These are phyloP conservation scores for Rhagophthalmus giganteus DNA, from an alignment of 2,888 invertebrate species.

Conservation along the genomic window DNA sequence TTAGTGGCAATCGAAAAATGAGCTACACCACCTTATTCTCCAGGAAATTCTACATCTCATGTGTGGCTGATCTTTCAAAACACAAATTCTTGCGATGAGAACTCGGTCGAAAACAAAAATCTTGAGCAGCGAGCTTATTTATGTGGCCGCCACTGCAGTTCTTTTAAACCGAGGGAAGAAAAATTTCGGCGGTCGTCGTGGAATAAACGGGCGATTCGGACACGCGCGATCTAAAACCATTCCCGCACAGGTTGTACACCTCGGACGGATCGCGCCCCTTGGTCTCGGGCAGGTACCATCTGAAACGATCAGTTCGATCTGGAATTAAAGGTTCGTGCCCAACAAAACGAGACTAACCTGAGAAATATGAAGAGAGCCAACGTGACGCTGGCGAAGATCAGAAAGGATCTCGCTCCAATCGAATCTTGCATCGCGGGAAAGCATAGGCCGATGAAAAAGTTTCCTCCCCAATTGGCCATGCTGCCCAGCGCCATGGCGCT, in stretches of 20 bases:
- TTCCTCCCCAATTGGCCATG: constrained; percentile 84
- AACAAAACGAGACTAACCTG: constrained; percentile 58
- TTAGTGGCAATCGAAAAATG: too few relatives aligned
- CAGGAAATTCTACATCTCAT: too few relatives aligned
- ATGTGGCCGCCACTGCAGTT: too few relatives aligned
- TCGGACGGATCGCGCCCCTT: constrained; percentile 68
- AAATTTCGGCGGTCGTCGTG: constrained; percentile 19
- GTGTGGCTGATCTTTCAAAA: too few relatives aligned
- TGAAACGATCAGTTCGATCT: constrained; percentile 44
- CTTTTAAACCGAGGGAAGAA: constrained; percentile 5
- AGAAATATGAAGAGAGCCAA: constrained; percentile 62
- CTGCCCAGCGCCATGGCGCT: constrained; percentile 87
- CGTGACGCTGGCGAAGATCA: constrained; percentile 69
- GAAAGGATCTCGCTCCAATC: constrained; percentile 73
- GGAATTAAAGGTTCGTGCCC: not conserved
- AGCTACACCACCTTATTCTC: too few relatives aligned
- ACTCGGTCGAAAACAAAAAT: too few relatives aligned
- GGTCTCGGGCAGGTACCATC: constrained; percentile 76
- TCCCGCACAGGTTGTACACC: constrained; percentile 64
- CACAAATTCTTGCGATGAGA: too few relatives aligned
- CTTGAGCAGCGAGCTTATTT: too few relatives aligned
- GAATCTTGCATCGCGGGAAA: constrained; percentile 67
- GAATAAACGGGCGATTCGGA: constrained; percentile 29
- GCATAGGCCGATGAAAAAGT: constrained; percentile 81
- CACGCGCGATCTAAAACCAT: constrained; percentile 59